phyloP scores from a whole-genome alignment of 2,113 vertebrate genomes.

The Coturnix japonica region DNA sequence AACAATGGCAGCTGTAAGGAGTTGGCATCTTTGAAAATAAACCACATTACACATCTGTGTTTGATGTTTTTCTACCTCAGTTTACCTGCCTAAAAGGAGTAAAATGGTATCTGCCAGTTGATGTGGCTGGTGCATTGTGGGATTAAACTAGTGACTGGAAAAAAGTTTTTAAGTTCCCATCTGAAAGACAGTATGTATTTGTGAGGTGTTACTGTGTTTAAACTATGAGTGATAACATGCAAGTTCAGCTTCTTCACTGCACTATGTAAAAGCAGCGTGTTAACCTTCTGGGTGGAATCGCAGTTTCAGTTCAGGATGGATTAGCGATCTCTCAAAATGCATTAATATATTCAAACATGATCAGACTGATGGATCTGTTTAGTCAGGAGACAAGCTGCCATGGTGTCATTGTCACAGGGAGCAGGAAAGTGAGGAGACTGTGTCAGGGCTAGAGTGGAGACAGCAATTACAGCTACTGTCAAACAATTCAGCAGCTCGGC shows the following conservation, averaged over 20 bases:
- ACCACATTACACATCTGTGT: fast-evolving
- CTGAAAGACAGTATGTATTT: neutral
- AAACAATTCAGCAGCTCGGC: neutral
- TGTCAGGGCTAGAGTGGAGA: neutral
- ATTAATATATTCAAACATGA: neutral
- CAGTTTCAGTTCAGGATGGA: neutral
- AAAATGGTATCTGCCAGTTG: neutral
- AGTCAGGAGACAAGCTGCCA: neutral
- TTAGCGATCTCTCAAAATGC: neutral
- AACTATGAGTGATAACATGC: neutral
- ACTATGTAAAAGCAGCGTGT: neutral
- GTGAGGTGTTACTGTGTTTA: neutral
- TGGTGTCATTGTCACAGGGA: neutral
- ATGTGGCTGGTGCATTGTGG: neutral
- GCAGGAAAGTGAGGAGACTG: neutral
- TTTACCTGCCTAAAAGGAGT: neutral
- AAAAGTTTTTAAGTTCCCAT: neutral
- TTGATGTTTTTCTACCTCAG: neutral
- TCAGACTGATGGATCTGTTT: neutral
- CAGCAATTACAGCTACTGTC: neutral
- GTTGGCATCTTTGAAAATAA: neutral
- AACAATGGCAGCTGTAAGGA: neutral
- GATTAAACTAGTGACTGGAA: neutral
- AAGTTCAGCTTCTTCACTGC: neutral
- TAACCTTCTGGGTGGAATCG: neutral